These are phyloP conservation scores for Criorhina ranunculi DNA, from an alignment of 2,888 invertebrate genomes.

Conservation along the genomic window DNA sequence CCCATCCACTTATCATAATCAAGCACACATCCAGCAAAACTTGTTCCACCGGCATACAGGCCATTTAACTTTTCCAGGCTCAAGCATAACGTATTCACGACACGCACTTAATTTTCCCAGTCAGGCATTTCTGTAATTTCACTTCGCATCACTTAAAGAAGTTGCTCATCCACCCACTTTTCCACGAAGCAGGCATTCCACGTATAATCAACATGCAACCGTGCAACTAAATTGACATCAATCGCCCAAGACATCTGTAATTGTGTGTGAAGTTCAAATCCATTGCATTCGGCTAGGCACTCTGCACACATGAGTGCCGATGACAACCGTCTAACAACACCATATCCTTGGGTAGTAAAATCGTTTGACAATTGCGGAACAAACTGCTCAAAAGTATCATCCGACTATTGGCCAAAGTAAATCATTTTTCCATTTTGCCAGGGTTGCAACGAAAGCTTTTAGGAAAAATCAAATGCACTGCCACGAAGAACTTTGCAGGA, in stretches of 20 bases:
- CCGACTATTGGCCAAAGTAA: not conserved
- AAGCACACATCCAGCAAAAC: not conserved
- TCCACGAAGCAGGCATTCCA: constrained; percentile 50
- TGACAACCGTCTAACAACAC: constrained; percentile 8
- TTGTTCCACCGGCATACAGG: not conserved
- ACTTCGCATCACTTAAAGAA: constrained; percentile 48
- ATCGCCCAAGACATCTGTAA: constrained; percentile 45
- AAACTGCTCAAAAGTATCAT: constrained; percentile 18
- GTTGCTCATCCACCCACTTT: constrained; percentile 59
- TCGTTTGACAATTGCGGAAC: constrained; percentile 26
- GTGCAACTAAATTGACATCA: constrained; percentile 51
- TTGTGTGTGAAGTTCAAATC: constrained; percentile 49
- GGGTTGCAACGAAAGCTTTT: not conserved
- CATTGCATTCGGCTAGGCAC: constrained; percentile 6
- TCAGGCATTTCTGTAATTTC: constrained; percentile 29
- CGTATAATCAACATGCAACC: constrained; percentile 49
- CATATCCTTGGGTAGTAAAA: constrained; percentile 6
- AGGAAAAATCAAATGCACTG: constrained; percentile 32
- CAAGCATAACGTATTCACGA: constrained; percentile 3
- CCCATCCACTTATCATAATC: no score
- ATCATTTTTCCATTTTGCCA: constrained; percentile 44
- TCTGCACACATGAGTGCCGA: constrained; percentile 34
- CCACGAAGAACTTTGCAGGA: constrained; percentile 22
- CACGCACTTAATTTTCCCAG: constrained; percentile 26
- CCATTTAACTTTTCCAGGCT: not conserved